A percentile compares a stretch with the other conserved stretches of the same genome.
These are phyloP conservation scores for Hybognathus amarus DNA, from an alignment of 2,797 vertebrate species.

Conservation along the genomic window DNA sequence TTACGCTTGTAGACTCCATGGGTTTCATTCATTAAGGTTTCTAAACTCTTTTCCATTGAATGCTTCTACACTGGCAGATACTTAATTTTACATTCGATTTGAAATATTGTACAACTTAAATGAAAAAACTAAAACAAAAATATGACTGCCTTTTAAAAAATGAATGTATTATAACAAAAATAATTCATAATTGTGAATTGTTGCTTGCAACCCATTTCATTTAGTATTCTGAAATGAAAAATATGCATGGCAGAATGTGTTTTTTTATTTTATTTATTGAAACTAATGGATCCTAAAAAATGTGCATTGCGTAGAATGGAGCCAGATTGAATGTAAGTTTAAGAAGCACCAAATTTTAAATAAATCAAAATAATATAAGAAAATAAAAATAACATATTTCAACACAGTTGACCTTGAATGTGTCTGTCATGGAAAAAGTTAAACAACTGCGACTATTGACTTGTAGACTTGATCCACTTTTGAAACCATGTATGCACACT, in stretches of 20 bases:
- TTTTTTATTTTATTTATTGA: background rate
- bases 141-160: background rate
- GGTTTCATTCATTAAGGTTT: background rate
- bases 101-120: background rate
- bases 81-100: background rate
- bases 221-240: background rate
- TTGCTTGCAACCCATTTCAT: background rate
- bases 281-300: background rate
- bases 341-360: background rate
- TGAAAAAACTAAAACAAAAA: background rate
- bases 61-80: background rate
- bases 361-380: background rate
- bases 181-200: conserved; percentile 5
- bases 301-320: background rate
- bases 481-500: background rate
- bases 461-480: background rate
- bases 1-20: background rate
- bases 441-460: too few relatives aligned
- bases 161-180: background rate
- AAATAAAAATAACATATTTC: background rate
- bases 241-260: background rate
- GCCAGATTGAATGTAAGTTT: background rate
- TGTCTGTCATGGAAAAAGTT: background rate
- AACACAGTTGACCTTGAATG: background rate
- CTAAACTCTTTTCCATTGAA: background rate